A percentile compares a stretch with the other conserved stretches of the same genome.
Evolutionary conservation across 2,888 invertebrate genomes (phyloP).

Genomic region (Suillia variegata): DNA sequence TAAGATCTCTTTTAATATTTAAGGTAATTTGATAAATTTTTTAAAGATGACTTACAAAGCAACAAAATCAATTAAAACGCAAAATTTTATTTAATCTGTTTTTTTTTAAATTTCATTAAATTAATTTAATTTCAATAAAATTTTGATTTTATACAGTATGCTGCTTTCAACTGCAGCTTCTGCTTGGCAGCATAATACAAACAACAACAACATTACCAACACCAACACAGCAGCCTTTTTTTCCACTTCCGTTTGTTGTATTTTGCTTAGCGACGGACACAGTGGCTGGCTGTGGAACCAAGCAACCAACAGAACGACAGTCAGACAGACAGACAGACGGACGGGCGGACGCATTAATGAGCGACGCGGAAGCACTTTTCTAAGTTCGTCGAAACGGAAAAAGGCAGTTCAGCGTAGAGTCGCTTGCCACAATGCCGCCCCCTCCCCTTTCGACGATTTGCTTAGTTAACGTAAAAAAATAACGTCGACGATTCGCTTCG

Average conservation of each 20-base stretch:
- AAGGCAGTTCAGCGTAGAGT: conserved; percentile 11
- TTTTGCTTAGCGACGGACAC: background rate
- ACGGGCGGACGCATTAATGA: conserved; percentile 14
- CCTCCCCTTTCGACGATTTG: background rate
- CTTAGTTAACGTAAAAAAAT: conserved; percentile 1
- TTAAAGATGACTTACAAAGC: no score
- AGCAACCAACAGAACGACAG: background rate
- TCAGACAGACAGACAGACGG: background rate
- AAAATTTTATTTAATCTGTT: background rate
- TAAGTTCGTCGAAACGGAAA: conserved; percentile 18
- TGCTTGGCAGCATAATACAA: background rate
- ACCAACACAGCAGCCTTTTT: background rate
- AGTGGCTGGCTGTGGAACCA: background rate
- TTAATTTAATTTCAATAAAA: no score
- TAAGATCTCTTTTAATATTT: no score
- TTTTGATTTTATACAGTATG: no score
- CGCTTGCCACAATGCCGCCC: background rate
- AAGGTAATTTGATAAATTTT: no score
- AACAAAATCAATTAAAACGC: no score
- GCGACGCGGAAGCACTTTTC: conserved; percentile 17
- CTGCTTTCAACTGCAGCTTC: background rate
- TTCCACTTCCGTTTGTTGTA: background rate
- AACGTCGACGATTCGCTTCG: background rate
- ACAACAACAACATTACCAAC: no score
- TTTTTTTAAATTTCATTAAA: background rate